Conservation (phyloP, 2,888 invertebrate genomes). For the Crocallis elinguaria region DNA sequence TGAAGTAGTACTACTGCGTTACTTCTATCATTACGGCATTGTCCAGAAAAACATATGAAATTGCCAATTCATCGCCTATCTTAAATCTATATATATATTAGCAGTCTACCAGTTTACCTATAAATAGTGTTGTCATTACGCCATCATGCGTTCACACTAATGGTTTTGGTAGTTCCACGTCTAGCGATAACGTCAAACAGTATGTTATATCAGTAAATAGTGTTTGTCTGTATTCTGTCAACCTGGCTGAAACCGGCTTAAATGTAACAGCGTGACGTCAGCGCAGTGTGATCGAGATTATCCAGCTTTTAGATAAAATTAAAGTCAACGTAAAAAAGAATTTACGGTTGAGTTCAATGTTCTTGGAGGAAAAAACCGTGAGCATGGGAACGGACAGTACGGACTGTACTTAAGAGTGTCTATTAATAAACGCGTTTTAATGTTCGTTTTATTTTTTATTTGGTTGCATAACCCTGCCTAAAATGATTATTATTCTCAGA, state of each 20-base stretch:
- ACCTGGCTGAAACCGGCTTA: conserved; percentile 64
- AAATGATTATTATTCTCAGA: background rate
- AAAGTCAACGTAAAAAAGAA: conserved; percentile 33
- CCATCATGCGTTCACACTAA: conserved; percentile 57
- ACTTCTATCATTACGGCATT: background rate
- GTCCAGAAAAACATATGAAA: background rate
- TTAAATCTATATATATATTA: conserved; percentile 34
- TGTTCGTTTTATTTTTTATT: conserved; percentile 8
- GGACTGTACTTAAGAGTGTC: background rate
- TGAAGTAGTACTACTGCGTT: background rate
- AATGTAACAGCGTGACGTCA: conserved; percentile 66
- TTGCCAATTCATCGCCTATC: conserved; percentile 1
- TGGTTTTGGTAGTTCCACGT: conserved; percentile 64
- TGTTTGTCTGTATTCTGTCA: conserved; percentile 66
- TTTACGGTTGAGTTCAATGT: conserved; percentile 23
- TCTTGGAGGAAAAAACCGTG: conserved; percentile 21
- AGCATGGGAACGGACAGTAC: conserved; percentile 11
- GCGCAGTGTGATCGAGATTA: conserved; percentile 56
- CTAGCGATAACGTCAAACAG: conserved; percentile 71
- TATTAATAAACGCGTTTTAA: conserved; percentile 6
- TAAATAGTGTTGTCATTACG: conserved; percentile 50
- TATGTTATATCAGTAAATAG: conserved; percentile 58
- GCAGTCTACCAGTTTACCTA: conserved; percentile 34
- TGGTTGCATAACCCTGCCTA: no score
- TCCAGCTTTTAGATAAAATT: conserved; percentile 65